Base-by-base conservation (phyloP, 2,888 invertebrate genomes). In the Tiliacea citrago region DNA sequence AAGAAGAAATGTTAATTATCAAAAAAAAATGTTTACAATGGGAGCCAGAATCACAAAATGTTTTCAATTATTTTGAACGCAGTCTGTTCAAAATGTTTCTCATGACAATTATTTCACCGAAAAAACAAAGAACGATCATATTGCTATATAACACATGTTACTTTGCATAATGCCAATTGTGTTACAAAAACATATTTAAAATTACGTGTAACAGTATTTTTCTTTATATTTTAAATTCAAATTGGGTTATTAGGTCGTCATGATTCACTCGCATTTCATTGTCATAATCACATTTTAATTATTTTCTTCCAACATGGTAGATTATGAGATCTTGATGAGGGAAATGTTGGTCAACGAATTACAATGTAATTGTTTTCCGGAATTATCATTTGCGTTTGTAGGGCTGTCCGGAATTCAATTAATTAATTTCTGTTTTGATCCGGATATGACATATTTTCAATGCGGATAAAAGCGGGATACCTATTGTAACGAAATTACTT, bases 351-450 rank as follows among this genome's bases (percentile, higher is more conserved):
- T 60, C 81, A 75, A 49, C 39, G 62, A 77, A 79, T 77, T 74
- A 76, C 74, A 49, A 57, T 51, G 69, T 82, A 75, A 85, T 78
- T 71, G 73, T 84, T 85, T 84, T 78, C 70, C 21, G 39, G 73
- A 69, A 84, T 62, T 63, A 63, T 73, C 67, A 86, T 79, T 74
- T 68, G 57, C 24, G 13, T 51, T 49, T 39, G n/a, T 57, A 77
- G 81, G 81, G 83, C 53, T 82, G 73, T 62, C 67, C 51, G 35
- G 0, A 55, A 67, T 42, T 42, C 0, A 29, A 47, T 60, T 51
- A 71, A 67, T 70, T 61, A 51, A 16, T 53, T 63, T 55, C 21
- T 60, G 60, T 68, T 58, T 74, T 60, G 0, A 13, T 35, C 7
- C 57, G n/a, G 5, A n/a, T 47, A n/a, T 62, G 49, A 57, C 10